These are phyloP conservation scores for Metalampra italica DNA, from an alignment of 2,888 invertebrate species.

Conservation along the genomic window DNA sequence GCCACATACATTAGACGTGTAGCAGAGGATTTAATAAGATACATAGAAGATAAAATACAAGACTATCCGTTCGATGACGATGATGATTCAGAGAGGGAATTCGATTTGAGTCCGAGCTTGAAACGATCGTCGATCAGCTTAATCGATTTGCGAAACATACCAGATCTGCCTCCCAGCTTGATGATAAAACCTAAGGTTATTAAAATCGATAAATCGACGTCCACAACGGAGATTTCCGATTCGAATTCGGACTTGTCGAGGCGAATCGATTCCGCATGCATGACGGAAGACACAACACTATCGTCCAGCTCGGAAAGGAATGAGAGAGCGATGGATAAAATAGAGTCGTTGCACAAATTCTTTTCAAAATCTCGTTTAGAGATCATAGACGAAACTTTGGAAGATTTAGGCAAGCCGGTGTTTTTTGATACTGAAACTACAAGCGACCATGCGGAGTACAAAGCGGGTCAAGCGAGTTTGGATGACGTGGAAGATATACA, in stretches of 20 bases:
- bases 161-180: constrained; percentile 66
- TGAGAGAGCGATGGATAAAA: constrained; percentile 60
- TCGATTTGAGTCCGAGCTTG: constrained; percentile 48
- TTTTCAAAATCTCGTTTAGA: constrained; percentile 67
- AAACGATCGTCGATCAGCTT: constrained; percentile 61
- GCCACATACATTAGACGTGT: constrained; percentile 35
- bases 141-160: constrained; percentile 63
- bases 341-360: constrained; percentile 65
- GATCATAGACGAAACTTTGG: constrained; percentile 66
- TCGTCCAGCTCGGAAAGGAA: constrained; percentile 48
- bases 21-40: constrained; percentile 53
- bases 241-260: constrained; percentile 54
- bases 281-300: constrained; percentile 62
- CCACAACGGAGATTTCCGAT: constrained; percentile 64
- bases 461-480: constrained; percentile 59
- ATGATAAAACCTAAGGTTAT: constrained; percentile 60
- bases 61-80: constrained; percentile 41
- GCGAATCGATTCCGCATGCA: constrained; percentile 56
- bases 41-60: constrained; percentile 56
- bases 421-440: constrained; percentile 6
- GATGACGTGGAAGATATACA: constrained; percentile 68
- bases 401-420: constrained; percentile 43
- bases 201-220: constrained; percentile 64
- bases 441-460: constrained; percentile 27
- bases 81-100: constrained; percentile 48